Evolutionary conservation across 2,113 vertebrate species (phyloP).

Genomic region (Rhodinocichla rosea): DNA sequence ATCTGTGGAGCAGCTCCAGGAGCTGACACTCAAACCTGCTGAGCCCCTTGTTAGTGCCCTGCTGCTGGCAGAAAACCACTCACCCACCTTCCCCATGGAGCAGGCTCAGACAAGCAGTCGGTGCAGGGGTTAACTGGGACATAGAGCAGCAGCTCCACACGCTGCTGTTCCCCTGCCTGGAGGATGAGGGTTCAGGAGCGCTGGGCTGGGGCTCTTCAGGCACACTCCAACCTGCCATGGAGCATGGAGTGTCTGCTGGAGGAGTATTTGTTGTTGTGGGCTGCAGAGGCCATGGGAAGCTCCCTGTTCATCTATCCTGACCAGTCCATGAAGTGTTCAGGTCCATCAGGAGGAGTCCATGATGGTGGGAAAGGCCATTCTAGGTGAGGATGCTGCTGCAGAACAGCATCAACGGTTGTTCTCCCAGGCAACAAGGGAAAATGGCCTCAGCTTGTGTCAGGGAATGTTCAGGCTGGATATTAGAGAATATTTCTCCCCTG

Average conservation of each 20-base stretch:
- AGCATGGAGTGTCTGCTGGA: neutral
- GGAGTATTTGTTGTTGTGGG: neutral
- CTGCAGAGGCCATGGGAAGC: neutral
- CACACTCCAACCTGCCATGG: no score
- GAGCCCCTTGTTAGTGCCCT: neutral
- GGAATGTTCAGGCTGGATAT: neutral
- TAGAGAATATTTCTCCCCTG: neutral
- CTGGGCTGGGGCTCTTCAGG: neutral
- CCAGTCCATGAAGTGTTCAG: neutral
- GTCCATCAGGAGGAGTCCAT: rapidly evolving
- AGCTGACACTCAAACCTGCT: neutral
- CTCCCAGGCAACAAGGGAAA: neutral
- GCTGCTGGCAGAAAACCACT: neutral
- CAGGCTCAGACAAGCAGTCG: neutral
- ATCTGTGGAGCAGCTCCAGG: neutral
- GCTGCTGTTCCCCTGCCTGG: neutral
- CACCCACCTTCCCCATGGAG: neutral
- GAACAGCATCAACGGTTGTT: neutral
- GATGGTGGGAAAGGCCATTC: neutral
- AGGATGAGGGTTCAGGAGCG: neutral
- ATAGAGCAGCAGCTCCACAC: neutral
- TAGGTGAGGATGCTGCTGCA: neutral
- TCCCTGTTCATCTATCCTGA: neutral
- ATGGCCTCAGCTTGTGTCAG: neutral
- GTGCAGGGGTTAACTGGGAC: neutral